Base-by-base conservation (phyloP, 2,113 vertebrate genomes). In the Hemichromis elongatus region DNA sequence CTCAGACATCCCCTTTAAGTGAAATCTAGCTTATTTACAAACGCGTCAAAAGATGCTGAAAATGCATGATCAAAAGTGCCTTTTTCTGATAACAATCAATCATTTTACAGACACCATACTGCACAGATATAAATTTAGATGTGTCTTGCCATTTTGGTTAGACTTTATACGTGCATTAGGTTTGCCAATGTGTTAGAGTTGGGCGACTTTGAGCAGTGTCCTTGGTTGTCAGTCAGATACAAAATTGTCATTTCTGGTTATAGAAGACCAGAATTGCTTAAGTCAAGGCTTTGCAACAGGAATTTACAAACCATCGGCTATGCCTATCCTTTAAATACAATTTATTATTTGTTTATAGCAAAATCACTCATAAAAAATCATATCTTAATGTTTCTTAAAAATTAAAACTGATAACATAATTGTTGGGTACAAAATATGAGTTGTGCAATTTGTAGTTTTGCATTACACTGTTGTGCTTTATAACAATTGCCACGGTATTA, bases 331-430 rank as follows among this genome's bases (percentile, higher is more conserved):
- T 45, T 45, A 70, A 26, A 45, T 26, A 18, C 21, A 70, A 45
- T 26, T 45, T 45, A 6, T 70, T 6, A 4, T 70, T 26, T 70
- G 37, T 45, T 45, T 70, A 45, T 70, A 45, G 37, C 26, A 45
- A 42, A 63, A 63, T 30, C 59, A 35, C 30, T 18, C 12, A 63
- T 63, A 3, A 35, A 35, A 12, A 0, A 0, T 6, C 3, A n/a
- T 7, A 24, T 24, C 5, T 45, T 42, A 16, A 7, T 18, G 21
- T 70, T 24, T 45, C 37, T 26, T 45, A 70, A 70, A 26, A 68
- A 2, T 68, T 4, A n/a, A 42, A 42, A 21, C 7, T 68, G 63
- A 68, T 68, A 24, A 42, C 12, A 24, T 9, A 42, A 6, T 68
- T 68, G 3, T 42, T 16, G n/a, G 24, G 63, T 42, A 24, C 63